A percentile compares a stretch with the other conserved stretches of the same genome.
phyloP scores from a whole-genome alignment of 2,797 vertebrate genomes.

The Cynopterus sphinx region DNA sequence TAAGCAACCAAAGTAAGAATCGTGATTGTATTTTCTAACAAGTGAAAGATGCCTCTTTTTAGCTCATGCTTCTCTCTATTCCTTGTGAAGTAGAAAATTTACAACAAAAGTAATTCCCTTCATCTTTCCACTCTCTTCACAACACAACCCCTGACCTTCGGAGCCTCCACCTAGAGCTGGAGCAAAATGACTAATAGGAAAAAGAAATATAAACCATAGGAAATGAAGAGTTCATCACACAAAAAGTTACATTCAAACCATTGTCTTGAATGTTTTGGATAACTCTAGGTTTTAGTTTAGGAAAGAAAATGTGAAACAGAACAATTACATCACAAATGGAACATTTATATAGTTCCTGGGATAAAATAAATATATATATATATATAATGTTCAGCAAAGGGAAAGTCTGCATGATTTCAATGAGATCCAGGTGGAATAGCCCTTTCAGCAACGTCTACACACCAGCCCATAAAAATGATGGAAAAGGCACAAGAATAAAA shows the following conservation, averaged over 20 bases:
- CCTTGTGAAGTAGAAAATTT: conserved; percentile 30
- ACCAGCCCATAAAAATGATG: conserved; percentile 14
- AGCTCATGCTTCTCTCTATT: background rate
- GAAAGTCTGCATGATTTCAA: background rate
- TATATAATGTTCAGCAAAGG: background rate
- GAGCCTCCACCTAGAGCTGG: background rate
- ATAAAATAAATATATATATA: background rate
- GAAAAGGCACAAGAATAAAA: background rate
- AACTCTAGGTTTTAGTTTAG: conserved; percentile 49
- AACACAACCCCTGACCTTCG: background rate
- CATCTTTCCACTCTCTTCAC: background rate
- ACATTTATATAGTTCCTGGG: conserved; percentile 15
- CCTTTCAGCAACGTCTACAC: conserved; percentile 10
- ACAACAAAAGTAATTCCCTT: background rate
- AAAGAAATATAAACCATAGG: conserved; percentile 16
- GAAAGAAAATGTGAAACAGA: conserved; percentile 71
- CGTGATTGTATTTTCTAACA: background rate
- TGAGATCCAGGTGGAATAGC: conserved; percentile 44
- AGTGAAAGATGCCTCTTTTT: conserved; percentile 15
- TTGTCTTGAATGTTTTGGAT: conserved; percentile 40
- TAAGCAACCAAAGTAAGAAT: conserved; percentile 35
- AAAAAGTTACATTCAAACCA: background rate
- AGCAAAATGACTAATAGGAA: background rate
- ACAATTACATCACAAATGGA: conserved; percentile 65
- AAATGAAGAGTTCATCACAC: background rate